phyloP scores from a whole-genome alignment of 1,140 invertebrate species.

The Euura saliciscinereae region DNA sequence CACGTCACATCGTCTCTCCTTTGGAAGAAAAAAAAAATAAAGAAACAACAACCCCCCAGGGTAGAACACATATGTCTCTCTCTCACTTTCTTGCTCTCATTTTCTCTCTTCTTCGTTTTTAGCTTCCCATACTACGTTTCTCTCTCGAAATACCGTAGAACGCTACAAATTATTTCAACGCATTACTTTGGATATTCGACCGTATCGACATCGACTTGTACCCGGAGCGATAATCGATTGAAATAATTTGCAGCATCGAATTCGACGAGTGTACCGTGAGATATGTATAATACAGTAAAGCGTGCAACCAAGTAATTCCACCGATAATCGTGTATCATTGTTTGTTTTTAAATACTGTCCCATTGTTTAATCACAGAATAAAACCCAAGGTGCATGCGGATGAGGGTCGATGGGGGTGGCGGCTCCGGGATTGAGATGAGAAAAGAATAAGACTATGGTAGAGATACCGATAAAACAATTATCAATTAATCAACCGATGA shows the following conservation, averaged over 20 bases:
- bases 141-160: not conserved
- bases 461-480: not conserved
- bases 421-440: not conserved
- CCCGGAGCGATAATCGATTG: not conserved
- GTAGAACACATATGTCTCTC: conserved; percentile 50
- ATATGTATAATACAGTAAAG: not conserved
- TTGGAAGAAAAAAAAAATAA: too few species aligned
- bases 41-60: conserved; percentile 35
- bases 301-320: conserved; percentile 9
- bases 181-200: not conserved
- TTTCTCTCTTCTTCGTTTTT: conserved; percentile 35
- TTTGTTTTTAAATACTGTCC: not conserved
- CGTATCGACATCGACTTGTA: not conserved
- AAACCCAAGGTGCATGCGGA: not conserved
- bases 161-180: not conserved
- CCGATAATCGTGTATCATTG: not conserved
- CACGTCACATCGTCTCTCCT: conserved; percentile 52
- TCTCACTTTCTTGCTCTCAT: too few species aligned
- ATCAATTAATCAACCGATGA: not conserved
- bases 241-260: not conserved
- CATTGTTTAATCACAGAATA: conserved; percentile 10
- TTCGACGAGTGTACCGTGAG: not conserved
- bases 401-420: not conserved
- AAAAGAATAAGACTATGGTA: not conserved
- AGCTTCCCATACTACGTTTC: not conserved